Evolutionary conservation across 2,113 vertebrate species (phyloP), one percentile per base, ranked within the genome.

Genomic region (Pluvialis apricaria): DNA sequence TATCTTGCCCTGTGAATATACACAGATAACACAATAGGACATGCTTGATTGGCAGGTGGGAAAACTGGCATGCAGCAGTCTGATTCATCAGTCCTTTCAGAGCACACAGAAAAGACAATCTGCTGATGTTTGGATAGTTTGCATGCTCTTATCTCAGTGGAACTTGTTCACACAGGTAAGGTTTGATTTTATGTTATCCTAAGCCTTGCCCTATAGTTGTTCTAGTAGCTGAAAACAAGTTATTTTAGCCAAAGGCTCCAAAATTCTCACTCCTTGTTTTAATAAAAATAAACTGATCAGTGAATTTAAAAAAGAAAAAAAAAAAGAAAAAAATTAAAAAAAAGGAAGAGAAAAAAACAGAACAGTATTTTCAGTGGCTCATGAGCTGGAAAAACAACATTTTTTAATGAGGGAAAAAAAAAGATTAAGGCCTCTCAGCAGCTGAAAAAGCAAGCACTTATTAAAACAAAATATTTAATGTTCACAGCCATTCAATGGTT

Each of bases 401-500:
- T 97, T 96, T 96, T 96, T 97, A 97, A 94, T 92, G 92, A 95
- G 81, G 60, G 5, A 2, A 26, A 94, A 95, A 93, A 95, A 93
- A 97, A 90, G 83, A 97, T 97, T 95, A 96, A 91, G 96, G 92
- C 75, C 42, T 78, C 85, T 94, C 89, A 70, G 78, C 96, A 97
- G 95, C 97, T 97, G 96, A 97, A 96, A 97, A 97, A 97, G 97
- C 97, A 97, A 97, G 91, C 75, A 96, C 96, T 97, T 97, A 97
- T 96, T 96, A 97, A 97, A 97, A 77, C 91, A 97, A 97, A 97
- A 97, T 97, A 96, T 97, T 97, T 96, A 97, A 97, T 92, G 95
- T 95, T 97, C 97, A 90, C 94, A 96, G 68, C 51, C 89, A 15
- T 93, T 88, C 73, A 90, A 94, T 94, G 71, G 95, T 54, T 97